These are phyloP conservation scores for Zalophus californianus DNA, from an alignment of 2,797 vertebrate species.

Conservation along the genomic window DNA sequence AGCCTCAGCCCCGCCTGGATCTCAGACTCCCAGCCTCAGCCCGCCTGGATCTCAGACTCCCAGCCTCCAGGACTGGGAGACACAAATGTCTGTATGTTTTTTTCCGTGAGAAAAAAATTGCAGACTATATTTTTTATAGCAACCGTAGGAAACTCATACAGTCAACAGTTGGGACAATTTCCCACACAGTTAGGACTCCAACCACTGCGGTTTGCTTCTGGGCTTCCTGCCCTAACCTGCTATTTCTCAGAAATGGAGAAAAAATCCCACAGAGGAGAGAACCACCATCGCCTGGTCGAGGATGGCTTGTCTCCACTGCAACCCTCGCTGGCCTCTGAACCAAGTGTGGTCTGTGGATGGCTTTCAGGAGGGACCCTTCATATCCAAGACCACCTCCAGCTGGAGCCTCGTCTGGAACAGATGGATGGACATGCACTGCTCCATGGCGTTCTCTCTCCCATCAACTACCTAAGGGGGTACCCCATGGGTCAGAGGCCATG, in stretches of 20 bases:
- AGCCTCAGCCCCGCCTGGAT: neutral
- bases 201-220: neutral
- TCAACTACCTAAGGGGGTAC: neutral
- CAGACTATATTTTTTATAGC: accelerated
- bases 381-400: neutral
- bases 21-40: neutral
- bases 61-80: neutral
- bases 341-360: accelerated
- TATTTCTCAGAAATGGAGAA: neutral
- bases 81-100: accelerated
- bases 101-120: neutral
- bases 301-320: accelerated
- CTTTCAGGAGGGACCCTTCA: neutral
- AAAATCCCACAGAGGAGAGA: too few species aligned
- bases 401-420: too few species aligned
- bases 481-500: accelerated
- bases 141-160: neutral
- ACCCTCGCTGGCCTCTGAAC: neutral
- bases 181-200: neutral
- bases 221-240: neutral
- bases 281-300: accelerated
- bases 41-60: accelerated
- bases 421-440: too few species aligned
- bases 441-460: neutral
- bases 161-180: accelerated